These are phyloP conservation scores for Peromyscus leucopus DNA, from an alignment of 2,113 vertebrate genomes.

Conservation along the genomic window DNA sequence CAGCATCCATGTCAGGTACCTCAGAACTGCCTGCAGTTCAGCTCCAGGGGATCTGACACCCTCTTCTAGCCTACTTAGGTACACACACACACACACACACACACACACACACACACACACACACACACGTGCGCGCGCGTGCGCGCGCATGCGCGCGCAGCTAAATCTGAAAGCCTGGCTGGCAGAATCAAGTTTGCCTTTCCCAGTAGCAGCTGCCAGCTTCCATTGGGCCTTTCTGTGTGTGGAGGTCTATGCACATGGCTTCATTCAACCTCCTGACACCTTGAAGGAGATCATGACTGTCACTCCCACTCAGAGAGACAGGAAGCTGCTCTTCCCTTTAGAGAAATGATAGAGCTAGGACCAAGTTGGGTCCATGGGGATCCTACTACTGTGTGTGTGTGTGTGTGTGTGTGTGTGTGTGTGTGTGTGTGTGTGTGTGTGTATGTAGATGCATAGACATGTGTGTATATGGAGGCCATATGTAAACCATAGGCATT, in stretches of 20 bases:
- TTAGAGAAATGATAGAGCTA: not conserved
- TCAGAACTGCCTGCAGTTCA: not conserved
- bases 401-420: not conserved
- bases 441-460: not conserved
- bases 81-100: not conserved
- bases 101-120: not conserved
- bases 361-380: not conserved
- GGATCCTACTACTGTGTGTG: not conserved
- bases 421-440: not conserved
- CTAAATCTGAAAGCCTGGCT: not conserved
- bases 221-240: not conserved
- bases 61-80: not conserved
- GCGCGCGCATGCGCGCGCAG: not conserved
- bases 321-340: not conserved
- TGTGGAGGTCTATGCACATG: not conserved
- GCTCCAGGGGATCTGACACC: not conserved
- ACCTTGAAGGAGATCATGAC: not conserved
- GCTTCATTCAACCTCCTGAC: not conserved
- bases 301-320: not conserved
- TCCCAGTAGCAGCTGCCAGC: not conserved
- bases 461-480: not conserved
- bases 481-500: not conserved
- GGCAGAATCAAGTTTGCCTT: not conserved
- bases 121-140: not conserved
- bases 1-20: not conserved